Evolutionary conservation across 2,888 invertebrate species (phyloP), one percentile per base, ranked within the genome.

Genomic region (Hydriomena furcata): DNA sequence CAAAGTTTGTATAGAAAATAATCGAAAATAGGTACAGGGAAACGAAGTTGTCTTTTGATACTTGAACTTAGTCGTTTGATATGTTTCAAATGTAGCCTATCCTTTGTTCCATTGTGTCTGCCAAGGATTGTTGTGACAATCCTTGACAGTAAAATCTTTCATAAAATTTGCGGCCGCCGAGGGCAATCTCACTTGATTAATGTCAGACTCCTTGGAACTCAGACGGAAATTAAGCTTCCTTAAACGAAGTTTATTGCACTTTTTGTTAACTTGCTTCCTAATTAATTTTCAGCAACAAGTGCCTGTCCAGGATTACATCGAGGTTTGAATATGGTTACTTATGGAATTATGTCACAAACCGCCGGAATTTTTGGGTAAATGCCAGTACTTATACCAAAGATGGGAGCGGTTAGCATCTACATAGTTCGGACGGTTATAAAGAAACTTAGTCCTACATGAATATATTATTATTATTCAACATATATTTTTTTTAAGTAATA

Each of bases 231-330:
- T 81, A 82, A 81, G 80, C 80, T 80, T 76, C 80, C 78, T 78
- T 78, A 81, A 56, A 77, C 76, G 73, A 81, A 82, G 73, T 81
- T 82, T 82, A 84, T 83, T 82, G 80, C 83, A 84, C 69, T 84
- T 84, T 85, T 84, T 85, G 81, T 79, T 79, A 82, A 79, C 79
- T 83, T 82, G 81, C 80, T 79, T 77, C 71, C 76, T 82, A 82
- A 83, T 82, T 84, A 85, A 82, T 86, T 79, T 75, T 62, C 65
- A 80, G 85, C 84, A 83, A 86, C 84, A 85, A 84, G 85, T 84
- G 71, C 69, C 63, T 57, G 47, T 31, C 58, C 58, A 71, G 69
- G 66, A 65, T 63, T 63, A 42, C 40, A 54, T 52, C 17, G 54
- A 59, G 65, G 68, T 4, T 4, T 17, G 60, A 57, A 55, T 52